Conservation (phyloP, 2,113 vertebrate genomes). For the Tylochromis polylepis region DNA sequence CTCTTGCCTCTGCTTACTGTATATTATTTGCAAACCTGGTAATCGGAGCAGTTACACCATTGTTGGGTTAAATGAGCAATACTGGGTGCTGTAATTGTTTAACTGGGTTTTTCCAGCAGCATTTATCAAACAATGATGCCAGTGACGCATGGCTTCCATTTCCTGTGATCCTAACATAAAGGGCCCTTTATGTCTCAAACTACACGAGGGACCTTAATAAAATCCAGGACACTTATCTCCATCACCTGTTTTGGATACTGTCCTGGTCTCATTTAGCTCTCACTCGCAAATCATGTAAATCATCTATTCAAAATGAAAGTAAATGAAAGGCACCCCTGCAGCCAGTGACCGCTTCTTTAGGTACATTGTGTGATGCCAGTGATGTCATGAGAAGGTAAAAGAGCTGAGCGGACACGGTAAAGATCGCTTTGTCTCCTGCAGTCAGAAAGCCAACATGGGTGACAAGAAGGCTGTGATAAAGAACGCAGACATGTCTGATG, state of each 20-base stretch:
- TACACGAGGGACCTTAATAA: not conserved
- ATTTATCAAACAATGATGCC: not conserved
- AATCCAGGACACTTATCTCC: not conserved
- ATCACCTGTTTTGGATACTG: not conserved
- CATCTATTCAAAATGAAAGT: not conserved
- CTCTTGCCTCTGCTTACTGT: not conserved
- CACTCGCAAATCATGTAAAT: not conserved
- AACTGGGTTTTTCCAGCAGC: not conserved
- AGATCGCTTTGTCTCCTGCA: not conserved
- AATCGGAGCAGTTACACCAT: not conserved
- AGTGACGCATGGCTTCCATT: not conserved
- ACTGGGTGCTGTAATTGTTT: not conserved
- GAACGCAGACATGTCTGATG: constrained; percentile 98
- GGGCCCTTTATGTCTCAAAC: not conserved
- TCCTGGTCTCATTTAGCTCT: not conserved
- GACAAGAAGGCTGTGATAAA: constrained; percentile 99
- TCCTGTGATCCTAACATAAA: not conserved
- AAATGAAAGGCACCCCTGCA: not conserved
- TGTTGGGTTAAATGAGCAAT: not conserved
- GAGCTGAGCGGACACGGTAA: not conserved
- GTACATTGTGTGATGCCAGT: not conserved
- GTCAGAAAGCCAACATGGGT: constrained; percentile 81
- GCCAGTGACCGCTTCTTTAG: not conserved
- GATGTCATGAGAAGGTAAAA: not conserved
- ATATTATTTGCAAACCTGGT: not conserved